A percentile compares a stretch with the other conserved stretches of the same genome.
Evolutionary conservation across 2,888 invertebrate species (phyloP).

Genomic region (Phengaris arion): DNA sequence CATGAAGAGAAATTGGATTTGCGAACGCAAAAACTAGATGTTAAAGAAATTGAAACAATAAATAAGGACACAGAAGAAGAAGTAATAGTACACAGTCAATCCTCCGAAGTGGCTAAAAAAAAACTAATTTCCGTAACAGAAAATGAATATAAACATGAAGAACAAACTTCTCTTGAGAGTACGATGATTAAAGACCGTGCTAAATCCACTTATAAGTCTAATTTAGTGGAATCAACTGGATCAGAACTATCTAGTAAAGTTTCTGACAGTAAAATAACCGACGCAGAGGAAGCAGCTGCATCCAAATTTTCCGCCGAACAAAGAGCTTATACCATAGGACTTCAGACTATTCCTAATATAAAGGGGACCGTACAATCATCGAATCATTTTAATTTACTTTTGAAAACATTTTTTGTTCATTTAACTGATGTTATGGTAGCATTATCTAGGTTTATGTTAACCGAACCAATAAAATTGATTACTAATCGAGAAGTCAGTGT

Average conservation of each 20-base stretch:
- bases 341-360: constrained; percentile 66
- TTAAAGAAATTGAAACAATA: background rate
- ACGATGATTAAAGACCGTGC: constrained; percentile 29
- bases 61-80: background rate
- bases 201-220: background rate
- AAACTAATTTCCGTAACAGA: background rate
- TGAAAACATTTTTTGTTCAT: constrained; percentile 71
- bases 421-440: constrained; percentile 73
- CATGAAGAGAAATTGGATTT: constrained; percentile 13
- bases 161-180: constrained; percentile 39
- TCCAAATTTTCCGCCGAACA: constrained; percentile 51
- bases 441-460: constrained; percentile 61
- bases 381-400: constrained; percentile 57
- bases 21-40: background rate
- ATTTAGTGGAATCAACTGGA: background rate
- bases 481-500: background rate
- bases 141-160: constrained; percentile 23
- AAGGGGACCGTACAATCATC: constrained; percentile 56
- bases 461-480: constrained; percentile 46
- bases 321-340: constrained; percentile 57
- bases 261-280: constrained; percentile 3
- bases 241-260: constrained; percentile 29
- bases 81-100: background rate
- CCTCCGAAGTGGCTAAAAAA: background rate
- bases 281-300: constrained; percentile 36